Evolutionary conservation across 2,888 invertebrate genomes (phyloP).

Genomic region (Cephus pulcher): DNA sequence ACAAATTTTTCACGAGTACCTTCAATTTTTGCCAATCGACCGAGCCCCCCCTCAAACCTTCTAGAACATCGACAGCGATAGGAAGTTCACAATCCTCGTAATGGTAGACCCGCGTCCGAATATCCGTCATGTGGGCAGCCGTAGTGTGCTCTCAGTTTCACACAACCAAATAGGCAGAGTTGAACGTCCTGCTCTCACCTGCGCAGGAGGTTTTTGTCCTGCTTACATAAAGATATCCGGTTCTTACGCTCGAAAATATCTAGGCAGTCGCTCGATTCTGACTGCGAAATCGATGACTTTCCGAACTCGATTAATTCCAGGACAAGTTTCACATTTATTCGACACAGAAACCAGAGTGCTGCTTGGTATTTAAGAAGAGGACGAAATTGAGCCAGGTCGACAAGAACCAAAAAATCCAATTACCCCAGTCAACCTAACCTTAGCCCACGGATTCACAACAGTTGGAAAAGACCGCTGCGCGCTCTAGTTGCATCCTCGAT

Average conservation of each 20-base stretch:
- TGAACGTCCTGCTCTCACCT: slow-evolving; percentile 26
- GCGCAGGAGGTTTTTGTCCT: slow-evolving; percentile 24
- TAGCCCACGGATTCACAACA: neutral
- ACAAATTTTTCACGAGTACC: neutral
- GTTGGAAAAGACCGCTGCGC: neutral
- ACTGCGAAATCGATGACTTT: slow-evolving; percentile 11
- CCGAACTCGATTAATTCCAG: neutral
- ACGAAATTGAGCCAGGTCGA: neutral
- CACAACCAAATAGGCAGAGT: slow-evolving; percentile 19
- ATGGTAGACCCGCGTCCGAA: slow-evolving; percentile 20
- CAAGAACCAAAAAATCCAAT: neutral
- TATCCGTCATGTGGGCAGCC: slow-evolving; percentile 10
- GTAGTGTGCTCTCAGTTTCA: slow-evolving; percentile 19
- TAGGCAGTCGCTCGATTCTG: neutral
- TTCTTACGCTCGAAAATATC: slow-evolving; percentile 17
- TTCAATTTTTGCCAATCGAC: neutral
- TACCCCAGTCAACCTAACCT: neutral
- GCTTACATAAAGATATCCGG: slow-evolving; percentile 25
- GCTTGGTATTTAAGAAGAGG: neutral
- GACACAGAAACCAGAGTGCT: neutral
- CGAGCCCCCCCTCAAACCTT: neutral
- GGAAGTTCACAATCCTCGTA: slow-evolving; percentile 11
- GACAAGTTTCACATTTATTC: neutral
- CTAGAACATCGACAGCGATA: neutral
- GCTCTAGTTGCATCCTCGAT: neutral